A percentile compares a stretch with the other conserved stretches of the same genome.
Evolutionary conservation across 2,797 vertebrate species (phyloP).

Genomic region (Epinephelus coioides): DNA sequence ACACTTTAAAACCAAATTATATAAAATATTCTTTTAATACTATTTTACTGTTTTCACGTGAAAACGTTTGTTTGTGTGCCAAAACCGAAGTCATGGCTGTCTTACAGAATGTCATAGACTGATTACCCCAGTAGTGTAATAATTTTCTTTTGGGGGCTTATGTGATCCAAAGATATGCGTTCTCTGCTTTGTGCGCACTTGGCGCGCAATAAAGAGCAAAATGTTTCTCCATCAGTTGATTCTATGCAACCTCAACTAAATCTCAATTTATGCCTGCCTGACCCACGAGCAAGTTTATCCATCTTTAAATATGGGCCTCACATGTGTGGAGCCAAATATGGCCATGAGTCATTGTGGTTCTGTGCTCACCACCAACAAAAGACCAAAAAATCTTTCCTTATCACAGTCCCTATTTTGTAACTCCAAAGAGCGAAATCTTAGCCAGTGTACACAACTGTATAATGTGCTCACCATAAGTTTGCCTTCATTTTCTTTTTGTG

Average conservation of each 20-base stretch:
- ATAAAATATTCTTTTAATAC: not conserved
- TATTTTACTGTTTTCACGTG: not conserved
- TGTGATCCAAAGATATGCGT: not conserved
- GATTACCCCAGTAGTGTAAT: not conserved
- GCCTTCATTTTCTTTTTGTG: not conserved
- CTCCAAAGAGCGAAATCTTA: not conserved
- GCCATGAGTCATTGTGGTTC: no score
- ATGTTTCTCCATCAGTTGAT: not conserved
- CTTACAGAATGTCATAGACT: not conserved
- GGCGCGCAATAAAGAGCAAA: not conserved
- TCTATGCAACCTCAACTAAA: not conserved
- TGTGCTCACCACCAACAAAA: no score
- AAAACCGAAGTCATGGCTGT: not conserved
- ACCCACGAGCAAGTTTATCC: no score
- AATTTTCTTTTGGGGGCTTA: not conserved
- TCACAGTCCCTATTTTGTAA: not conserved
- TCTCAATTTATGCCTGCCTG: not conserved
- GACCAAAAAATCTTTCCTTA: no score
- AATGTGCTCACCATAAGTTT: not conserved
- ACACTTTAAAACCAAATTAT: not conserved
- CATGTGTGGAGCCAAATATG: no score
- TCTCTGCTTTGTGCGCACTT: not conserved
- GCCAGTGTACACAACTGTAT: not conserved
- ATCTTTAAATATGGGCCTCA: no score
- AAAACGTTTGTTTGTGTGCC: not conserved